Evolutionary conservation across 2,797 vertebrate genomes (phyloP), one percentile per base, ranked within the genome.

Genomic region (Euthynnus affinis): DNA sequence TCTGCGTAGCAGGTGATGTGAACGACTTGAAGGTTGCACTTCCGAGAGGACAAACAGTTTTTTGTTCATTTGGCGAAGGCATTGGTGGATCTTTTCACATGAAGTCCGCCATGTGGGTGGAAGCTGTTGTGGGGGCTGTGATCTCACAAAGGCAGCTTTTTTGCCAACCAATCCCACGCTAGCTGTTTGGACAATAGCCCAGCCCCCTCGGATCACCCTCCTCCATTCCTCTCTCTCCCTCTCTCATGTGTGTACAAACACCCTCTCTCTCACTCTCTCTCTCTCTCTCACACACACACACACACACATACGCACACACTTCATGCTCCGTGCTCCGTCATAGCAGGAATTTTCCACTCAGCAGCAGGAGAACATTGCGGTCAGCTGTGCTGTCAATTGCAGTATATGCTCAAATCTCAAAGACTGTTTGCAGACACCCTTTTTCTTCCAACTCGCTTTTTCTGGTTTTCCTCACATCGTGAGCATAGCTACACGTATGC

Each of bases 111-210:
- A 76, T 91, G 91, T 90, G 87, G 82, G 78, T 80, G 87, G 87
- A 88, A 85, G 91, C 91, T 95, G 94, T 94, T 93, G 94, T 94
- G 91, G 89, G 91, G 95, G 91, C 88, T 87, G 89, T 96, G 95
- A 95, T 84, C 92, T 95, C 94, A 95, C 79, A 87, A 92, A 93
- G 94, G 94, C 94, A 95, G 93, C 93, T 95, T 96, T 95, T 76
- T 82, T 25, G 65, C 69, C 85, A 89, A 87, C 93, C 92, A 94
- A 95, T 95, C 90, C 76, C 82, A 75, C 48, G 2, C 78, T 40
- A 10, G 81, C 84, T 86, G 52, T 81, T 83, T 85, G 83, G 73
- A 87, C 53, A 44, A 49, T 56, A 72, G 89, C 87, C 91, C 92
- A 37, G 73, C 94, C 93, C 75, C 79, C 79, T 75, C 66, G 14